These are phyloP conservation scores for Bombus waltoni DNA, from an alignment of 1,140 invertebrate genomes.

Conservation along the genomic window DNA sequence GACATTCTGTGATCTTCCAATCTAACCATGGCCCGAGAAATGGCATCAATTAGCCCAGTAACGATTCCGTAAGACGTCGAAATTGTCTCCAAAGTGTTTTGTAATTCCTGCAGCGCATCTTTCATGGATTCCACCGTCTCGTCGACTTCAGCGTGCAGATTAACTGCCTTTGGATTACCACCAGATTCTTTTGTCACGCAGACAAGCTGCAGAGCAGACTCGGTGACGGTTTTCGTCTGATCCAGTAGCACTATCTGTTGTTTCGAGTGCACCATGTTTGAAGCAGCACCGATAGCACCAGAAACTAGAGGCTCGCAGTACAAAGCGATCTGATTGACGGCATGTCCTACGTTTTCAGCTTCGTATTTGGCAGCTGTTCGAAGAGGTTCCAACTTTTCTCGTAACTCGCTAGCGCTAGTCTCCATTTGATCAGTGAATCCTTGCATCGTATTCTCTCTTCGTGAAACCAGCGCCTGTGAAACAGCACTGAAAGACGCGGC, in stretches of 20 bases:
- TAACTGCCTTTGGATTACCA: slow-evolving; percentile 94
- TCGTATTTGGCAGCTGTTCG: slow-evolving; percentile 93
- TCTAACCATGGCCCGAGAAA: slow-evolving; percentile 92
- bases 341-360: slow-evolving; percentile 96
- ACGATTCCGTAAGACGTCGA: slow-evolving; percentile 94
- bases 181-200: slow-evolving; percentile 94
- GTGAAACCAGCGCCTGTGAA: slow-evolving; percentile 89
- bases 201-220: slow-evolving; percentile 93
- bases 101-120: slow-evolving; percentile 92
- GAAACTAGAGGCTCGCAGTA: slow-evolving; percentile 94
- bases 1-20: slow-evolving; percentile 87
- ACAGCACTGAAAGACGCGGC: slow-evolving; percentile 93
- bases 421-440: slow-evolving; percentile 92
- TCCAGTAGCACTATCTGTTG: slow-evolving; percentile 95
- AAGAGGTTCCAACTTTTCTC: slow-evolving; percentile 92
- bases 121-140: slow-evolving; percentile 90
- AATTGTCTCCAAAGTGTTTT: slow-evolving; percentile 91
- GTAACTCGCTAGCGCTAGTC: slow-evolving; percentile 89
- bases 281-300: slow-evolving; percentile 93
- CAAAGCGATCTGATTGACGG: slow-evolving; percentile 90
- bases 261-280: slow-evolving; percentile 94
- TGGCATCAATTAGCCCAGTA: slow-evolving; percentile 94
- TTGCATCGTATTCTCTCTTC: slow-evolving; percentile 90
- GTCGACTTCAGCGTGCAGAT: slow-evolving; percentile 92
- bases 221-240: slow-evolving; percentile 96